Base-by-base conservation (phyloP, 1,140 invertebrate genomes). In the Matsumurasca onukii region DNA sequence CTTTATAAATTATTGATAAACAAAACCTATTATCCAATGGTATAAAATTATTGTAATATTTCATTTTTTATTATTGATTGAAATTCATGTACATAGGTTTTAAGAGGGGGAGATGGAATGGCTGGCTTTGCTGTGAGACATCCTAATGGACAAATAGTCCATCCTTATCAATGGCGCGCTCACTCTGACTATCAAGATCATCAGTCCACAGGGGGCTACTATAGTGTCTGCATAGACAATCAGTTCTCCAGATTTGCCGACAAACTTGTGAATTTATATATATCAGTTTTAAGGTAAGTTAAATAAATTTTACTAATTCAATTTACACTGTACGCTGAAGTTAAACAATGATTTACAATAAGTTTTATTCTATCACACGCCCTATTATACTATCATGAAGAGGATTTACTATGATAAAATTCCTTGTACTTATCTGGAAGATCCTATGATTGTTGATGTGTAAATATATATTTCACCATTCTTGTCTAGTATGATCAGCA, bases 161-260 rank as follows among this genome's bases (percentile, higher is more conserved):
- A 93, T 76, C 93, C 93, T 0, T 96, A 97, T 77, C 90, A 93
- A 75, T 97, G 94, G 94, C 87, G 89, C 78, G 80, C 91, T 1
- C 91, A 86, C 71, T 87, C 91, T 0, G 93, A 95, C 77, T 96
- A 95, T 75, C 92, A 95, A 68, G 94, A 96, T 76, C 86, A 88
- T 73, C 82, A 86, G 0, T 86, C 88, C 2, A 81, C 83, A 0
- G 93, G 92, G 55, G 93, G 93, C 5, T 95, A 94, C 76, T 98
- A 97, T 76, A 89, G 89, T n/a, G 88, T 98, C 24, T 98, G 96
- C 79, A 89, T 98, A 66, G 94, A 98, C 78, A 98, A 98, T 82
- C 93, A 95, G 74, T 95, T 96, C 75, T 96, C 94, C 5, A 83
- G 92, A 76, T 97, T 96, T 82, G 91, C 94, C 30, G 89, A 88